Evolutionary conservation across 2,888 invertebrate species (phyloP), one percentile per base, ranked within the genome.

Genomic region (Syrista parreyssii): DNA sequence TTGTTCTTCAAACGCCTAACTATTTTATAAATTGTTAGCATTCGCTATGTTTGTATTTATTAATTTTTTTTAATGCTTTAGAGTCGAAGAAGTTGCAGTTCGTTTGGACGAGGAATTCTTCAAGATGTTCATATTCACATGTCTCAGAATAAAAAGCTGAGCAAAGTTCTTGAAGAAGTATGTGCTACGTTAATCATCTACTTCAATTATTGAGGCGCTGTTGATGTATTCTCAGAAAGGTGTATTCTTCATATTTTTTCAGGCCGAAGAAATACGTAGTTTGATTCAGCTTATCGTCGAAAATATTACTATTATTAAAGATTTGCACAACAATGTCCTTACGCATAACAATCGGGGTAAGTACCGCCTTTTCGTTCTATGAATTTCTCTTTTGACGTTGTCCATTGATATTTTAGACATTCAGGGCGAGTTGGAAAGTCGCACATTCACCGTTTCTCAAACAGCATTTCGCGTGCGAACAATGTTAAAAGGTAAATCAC

Each of bases 371-470:
- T 32, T 12, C n/a, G 68, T 11, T 34, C 35, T 73, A 73, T 55
- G 55, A 75, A 76, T 78, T 55, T 33, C 36, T 31, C 68, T 11
- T 11, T n/a, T 74, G 68, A 74, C 12, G 74, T 69, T 33, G n/a
- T 36, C 40, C 34, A 75, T 36, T 40, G 73, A 76, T 75, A 34
- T 91, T 91, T 76, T 89, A 95, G 95, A 93, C 77, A 91, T 94
- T 86, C 94, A 94, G 90, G 92, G 93, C 81, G 94, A 94, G 88
- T 88, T 95, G 89, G 95, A 95, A 82, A 91, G 91, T 40, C 92
- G 93, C 82, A 93, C 93, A 84, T 92, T 92, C 82, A 92, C 92
- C 72, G 93, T 94, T 80, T 92, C 93, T 85, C 93, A 92, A 76
- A 91, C 92, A 3, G 93, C 93, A 11, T 90, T 92, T 80, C 92